phyloP scores from a whole-genome alignment of 1,140 invertebrate genomes.

The Conus betulinus region DNA sequence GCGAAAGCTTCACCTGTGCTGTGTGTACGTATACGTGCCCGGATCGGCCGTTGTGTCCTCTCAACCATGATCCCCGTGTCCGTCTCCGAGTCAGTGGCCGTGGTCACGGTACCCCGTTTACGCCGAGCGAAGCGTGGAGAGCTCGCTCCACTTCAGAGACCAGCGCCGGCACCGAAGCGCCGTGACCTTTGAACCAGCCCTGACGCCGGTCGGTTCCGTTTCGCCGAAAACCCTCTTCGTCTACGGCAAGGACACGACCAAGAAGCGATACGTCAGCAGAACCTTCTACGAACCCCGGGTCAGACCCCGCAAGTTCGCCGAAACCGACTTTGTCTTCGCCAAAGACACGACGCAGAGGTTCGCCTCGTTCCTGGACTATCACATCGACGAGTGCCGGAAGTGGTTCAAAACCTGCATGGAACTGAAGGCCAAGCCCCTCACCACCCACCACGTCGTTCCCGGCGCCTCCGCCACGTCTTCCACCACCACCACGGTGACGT shows the following conservation, averaged over 20 bases:
- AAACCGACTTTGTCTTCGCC: constrained; percentile 57
- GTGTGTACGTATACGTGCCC: neutral
- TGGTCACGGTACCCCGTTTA: constrained; percentile 51
- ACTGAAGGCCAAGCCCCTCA: constrained; percentile 60
- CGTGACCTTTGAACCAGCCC: constrained; percentile 52
- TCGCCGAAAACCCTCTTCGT: constrained; percentile 53
- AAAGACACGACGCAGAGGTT: constrained; percentile 52
- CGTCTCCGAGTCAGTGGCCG: constrained; percentile 51
- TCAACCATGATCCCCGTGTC: constrained; percentile 45
- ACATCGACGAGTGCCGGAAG: constrained; percentile 58
- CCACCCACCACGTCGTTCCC: constrained; percentile 44
- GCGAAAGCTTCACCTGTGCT: neutral
- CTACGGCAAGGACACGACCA: constrained; percentile 54
- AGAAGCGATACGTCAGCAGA: constrained; percentile 57
- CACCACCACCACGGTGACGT: neutral
- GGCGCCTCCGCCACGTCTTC: neutral
- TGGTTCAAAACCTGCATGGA: constrained; percentile 66
- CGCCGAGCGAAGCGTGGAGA: constrained; percentile 54
- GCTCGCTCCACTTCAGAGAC: constrained; percentile 40
- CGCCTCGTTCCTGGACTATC: constrained; percentile 55
- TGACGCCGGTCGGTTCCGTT: constrained; percentile 51
- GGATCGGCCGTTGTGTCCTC: neutral
- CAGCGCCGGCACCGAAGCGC: constrained; percentile 58
- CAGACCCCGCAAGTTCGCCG: constrained; percentile 53
- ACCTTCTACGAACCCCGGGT: constrained; percentile 63